Conservation (phyloP, 1,140 invertebrate genomes). For the Nasonia vitripennis region DNA sequence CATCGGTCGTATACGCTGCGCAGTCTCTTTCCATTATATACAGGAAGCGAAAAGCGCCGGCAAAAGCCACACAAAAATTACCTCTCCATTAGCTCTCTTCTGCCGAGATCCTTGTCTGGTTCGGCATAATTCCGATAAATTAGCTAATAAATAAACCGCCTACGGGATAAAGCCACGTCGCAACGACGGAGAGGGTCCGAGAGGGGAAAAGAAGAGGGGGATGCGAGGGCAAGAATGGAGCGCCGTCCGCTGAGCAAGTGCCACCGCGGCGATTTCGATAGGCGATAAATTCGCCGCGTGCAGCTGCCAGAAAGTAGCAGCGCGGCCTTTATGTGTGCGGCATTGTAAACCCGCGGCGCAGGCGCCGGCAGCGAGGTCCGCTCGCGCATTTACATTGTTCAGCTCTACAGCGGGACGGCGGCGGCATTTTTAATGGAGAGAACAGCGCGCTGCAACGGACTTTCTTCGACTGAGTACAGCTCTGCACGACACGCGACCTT, state of each 20-base stretch:
- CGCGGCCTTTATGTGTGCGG: neutral
- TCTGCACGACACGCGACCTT: neutral
- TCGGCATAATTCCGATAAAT: neutral
- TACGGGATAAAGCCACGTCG: neutral
- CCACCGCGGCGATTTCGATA: neutral
- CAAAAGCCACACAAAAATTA: no score
- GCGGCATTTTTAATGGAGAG: neutral
- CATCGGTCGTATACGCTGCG: no score
- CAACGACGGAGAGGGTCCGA: neutral
- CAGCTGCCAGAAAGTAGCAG: neutral
- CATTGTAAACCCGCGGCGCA: neutral
- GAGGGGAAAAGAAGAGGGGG: neutral
- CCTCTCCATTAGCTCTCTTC: no score
- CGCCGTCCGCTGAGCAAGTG: neutral
- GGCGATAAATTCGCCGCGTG: conserved; percentile 1
- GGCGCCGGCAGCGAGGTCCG: neutral
- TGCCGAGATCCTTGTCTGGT: neutral
- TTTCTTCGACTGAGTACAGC: neutral
- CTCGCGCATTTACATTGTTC: neutral
- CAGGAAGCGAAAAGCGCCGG: no score
- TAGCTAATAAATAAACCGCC: neutral
- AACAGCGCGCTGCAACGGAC: neutral
- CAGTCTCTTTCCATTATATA: no score
- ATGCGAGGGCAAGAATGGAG: neutral
- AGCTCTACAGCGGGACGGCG: no score